These are phyloP conservation scores for Nymphalis c-album DNA, from an alignment of 2,888 invertebrate species.

Conservation along the genomic window DNA sequence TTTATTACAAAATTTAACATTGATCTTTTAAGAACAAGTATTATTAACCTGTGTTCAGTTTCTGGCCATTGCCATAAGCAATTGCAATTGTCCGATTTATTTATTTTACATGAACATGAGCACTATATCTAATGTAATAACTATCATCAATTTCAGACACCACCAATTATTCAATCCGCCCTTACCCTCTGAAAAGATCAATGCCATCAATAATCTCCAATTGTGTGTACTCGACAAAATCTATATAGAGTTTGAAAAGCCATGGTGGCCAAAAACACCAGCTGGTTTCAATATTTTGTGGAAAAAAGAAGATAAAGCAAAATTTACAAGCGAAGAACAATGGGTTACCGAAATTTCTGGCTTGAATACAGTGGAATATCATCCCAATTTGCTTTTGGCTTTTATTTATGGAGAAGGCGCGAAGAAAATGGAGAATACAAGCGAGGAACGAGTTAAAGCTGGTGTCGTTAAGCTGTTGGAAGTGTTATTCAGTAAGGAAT, in stretches of 20 bases:
- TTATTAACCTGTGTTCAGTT: too few species aligned
- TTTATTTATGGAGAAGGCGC: conserved; percentile 86
- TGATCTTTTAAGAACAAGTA: too few species aligned
- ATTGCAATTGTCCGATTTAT: too few species aligned
- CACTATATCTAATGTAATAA: conserved; percentile 15
- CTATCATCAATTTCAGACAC: conserved; percentile 56
- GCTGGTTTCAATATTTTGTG: conserved; percentile 81
- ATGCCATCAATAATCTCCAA: conserved; percentile 82
- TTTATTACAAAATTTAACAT: too few species aligned
- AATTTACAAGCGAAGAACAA: conserved; percentile 66
- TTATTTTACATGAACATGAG: too few species aligned
- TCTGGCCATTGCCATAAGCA: too few species aligned
- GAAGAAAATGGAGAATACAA: conserved; percentile 80
- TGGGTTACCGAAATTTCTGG: conserved; percentile 85
- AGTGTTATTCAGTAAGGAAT: conserved; percentile 73
- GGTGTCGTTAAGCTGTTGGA: conserved; percentile 80
- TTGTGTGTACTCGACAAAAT: conserved; percentile 86
- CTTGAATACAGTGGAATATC: conserved; percentile 82
- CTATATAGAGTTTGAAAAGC: conserved; percentile 84
- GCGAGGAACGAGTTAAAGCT: conserved; percentile 74
- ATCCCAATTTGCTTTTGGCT: conserved; percentile 82
- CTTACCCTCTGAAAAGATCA: conserved; percentile 78
- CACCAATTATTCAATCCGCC: conserved; percentile 81
- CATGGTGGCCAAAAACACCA: conserved; percentile 83
- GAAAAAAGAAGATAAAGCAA: conserved; percentile 75